Evolutionary conservation across 2,113 vertebrate genomes (phyloP), one percentile per base, ranked within the genome.

Genomic region (cattle (Bos taurus)): DNA sequence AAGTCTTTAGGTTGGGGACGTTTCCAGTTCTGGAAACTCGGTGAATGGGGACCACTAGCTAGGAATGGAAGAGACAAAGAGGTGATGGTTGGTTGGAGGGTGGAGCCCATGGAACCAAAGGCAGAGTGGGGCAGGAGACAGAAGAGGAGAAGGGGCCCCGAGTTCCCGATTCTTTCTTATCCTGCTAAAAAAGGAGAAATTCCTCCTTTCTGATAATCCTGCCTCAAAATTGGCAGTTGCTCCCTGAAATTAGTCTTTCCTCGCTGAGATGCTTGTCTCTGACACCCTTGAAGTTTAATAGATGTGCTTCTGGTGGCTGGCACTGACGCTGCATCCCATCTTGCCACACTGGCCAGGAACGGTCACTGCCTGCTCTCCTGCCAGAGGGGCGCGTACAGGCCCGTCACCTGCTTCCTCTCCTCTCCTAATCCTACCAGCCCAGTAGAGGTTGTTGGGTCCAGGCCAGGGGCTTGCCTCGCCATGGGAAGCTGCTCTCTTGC

Each of bases 401-500:
- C 71, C 87, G 85, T 89, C 15, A 0, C 62, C 52, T 9, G 46
- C 52, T 94, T 77, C 89, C 52, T 95, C 54, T 97, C 64, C 13
- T 21, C 28, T 64, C 85, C 52, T 78, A 62, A 80, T 92, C 95
- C 85, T 33, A 7, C 92, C 82, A 97, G 78, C 93, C 92, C 17
- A 14, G 85, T 21, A 67, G 48, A n/a, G 64, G 83, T 77, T 48
- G 57, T 15, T 84, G 40, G 82, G 95, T 60, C 43, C 86, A 91
- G 91, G 91, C 85, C 67, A 60, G 15, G 25, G 67, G 52, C 86
- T 97, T 40, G 2, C 48, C 85, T 85, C 2, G 26, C 95, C 93
- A 89, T 97, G 96, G 98, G 97, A 98, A 97, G 83, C 84, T 54
- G 77, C 74, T 54, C 71, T 46, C 26, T 56, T 23, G 19, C 40